Evolutionary conservation across 2,888 invertebrate genomes (phyloP).

Genomic region (Andrena marginata): DNA sequence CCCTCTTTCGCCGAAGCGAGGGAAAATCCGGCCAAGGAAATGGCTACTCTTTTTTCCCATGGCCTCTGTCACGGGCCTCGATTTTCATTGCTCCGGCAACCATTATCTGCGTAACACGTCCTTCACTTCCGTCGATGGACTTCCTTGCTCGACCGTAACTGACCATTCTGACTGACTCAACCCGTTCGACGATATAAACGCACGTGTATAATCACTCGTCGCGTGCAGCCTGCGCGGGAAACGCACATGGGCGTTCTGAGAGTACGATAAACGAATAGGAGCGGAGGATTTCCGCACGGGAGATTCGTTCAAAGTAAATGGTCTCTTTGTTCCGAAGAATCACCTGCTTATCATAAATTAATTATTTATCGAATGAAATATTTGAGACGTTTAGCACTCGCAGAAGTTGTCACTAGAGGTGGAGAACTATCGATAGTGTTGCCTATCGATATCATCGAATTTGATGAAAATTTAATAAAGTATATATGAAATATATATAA

Average conservation of each 20-base stretch:
- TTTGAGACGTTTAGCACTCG: no score
- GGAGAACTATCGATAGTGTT: no score
- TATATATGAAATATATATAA: no score
- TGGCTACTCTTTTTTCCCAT: slow-evolving; percentile 31
- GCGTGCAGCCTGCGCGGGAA: no score
- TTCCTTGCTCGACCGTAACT: slow-evolving; percentile 52
- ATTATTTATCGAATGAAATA: slow-evolving; percentile 13
- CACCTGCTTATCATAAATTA: slow-evolving; percentile 17
- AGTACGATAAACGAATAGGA: no score
- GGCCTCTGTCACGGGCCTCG: slow-evolving; percentile 34
- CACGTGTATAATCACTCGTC: no score
- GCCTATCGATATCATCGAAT: no score
- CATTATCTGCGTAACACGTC: slow-evolving; percentile 32
- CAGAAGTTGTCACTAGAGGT: no score
- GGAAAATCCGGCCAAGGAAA: not conserved
- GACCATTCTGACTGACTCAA: slow-evolving; percentile 12
- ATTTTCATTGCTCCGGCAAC: slow-evolving; percentile 4
- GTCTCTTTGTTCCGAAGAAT: not conserved
- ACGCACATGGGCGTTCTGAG: no score
- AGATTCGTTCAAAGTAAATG: no score
- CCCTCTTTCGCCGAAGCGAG: slow-evolving; percentile 15
- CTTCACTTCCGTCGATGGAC: slow-evolving; percentile 43
- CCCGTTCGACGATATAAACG: not conserved
- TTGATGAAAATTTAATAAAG: no score
- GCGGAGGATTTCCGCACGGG: no score